Conservation (phyloP, 2,113 vertebrate species). For the Saccopteryx leptura region DNA sequence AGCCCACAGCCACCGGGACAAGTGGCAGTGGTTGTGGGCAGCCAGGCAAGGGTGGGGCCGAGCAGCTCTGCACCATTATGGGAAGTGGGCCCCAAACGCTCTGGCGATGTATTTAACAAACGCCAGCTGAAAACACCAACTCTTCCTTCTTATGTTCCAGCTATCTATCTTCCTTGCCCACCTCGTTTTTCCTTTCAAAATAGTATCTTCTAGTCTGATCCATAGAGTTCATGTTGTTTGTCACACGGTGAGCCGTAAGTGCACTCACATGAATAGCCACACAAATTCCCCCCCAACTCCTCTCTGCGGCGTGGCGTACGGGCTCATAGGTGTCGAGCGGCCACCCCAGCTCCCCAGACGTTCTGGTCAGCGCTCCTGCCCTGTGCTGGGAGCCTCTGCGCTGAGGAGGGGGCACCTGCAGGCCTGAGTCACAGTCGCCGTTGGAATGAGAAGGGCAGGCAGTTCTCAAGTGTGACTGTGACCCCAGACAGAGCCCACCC, state of each 20-base stretch:
- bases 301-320: background rate
- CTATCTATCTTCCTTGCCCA: background rate
- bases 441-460: background rate
- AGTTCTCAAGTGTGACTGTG: background rate
- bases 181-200: background rate
- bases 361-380: background rate
- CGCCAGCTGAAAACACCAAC: background rate
- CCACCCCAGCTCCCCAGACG: background rate
- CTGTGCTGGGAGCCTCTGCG: background rate
- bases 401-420: background rate
- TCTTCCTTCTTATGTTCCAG: background rate
- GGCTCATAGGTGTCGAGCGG: background rate
- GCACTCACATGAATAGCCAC: background rate
- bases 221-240: background rate
- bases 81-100: background rate
- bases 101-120: background rate
- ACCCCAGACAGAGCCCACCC: background rate
- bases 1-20: background rate
- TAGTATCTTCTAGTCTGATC: background rate
- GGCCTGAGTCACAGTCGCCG: background rate
- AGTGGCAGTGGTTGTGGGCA: background rate
- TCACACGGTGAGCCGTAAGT: background rate
- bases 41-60: background rate
- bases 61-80: rapidly evolving
- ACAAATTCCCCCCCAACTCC: background rate